Evolutionary conservation across 1,140 invertebrate species (phyloP).

Genomic region (Branchinecta lynchi): DNA sequence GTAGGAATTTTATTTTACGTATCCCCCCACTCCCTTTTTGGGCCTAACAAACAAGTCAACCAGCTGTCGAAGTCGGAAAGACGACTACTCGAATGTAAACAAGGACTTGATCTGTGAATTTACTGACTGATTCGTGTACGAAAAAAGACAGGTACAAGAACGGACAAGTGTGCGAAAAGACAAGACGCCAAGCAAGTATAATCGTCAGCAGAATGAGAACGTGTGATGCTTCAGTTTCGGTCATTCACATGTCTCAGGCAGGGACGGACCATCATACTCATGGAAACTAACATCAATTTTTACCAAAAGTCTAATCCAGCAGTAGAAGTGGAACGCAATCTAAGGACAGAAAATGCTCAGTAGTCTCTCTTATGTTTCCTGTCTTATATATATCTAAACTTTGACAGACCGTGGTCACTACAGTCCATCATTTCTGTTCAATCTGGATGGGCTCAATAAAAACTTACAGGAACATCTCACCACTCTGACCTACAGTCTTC

Average conservation of each 20-base stretch:
- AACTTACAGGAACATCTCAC: too few relatives aligned
- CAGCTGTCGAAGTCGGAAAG: not conserved
- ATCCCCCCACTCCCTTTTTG: too few relatives aligned
- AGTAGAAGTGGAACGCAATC: not conserved
- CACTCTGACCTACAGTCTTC: not conserved
- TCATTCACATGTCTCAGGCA: constrained; percentile 6
- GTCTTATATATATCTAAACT: not conserved
- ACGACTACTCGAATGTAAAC: not conserved
- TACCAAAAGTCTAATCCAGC: not conserved
- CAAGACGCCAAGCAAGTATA: too few relatives aligned
- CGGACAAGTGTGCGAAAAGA: too few relatives aligned
- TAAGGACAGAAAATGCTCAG: not conserved
- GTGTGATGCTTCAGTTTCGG: not conserved
- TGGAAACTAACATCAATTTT: not conserved
- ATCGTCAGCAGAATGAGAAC: too few relatives aligned
- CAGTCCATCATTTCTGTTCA: not conserved
- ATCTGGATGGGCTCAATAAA: not conserved
- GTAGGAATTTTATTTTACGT: too few relatives aligned
- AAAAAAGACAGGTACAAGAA: too few relatives aligned
- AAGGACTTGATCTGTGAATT: not conserved
- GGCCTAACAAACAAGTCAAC: too few relatives aligned
- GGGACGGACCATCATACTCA: constrained; percentile 1
- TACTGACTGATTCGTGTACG: not conserved
- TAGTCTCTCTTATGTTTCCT: not conserved
- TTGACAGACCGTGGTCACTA: not conserved